Conservation (phyloP, 2,113 vertebrate species). For the Psammodynastes pulverulentus region DNA sequence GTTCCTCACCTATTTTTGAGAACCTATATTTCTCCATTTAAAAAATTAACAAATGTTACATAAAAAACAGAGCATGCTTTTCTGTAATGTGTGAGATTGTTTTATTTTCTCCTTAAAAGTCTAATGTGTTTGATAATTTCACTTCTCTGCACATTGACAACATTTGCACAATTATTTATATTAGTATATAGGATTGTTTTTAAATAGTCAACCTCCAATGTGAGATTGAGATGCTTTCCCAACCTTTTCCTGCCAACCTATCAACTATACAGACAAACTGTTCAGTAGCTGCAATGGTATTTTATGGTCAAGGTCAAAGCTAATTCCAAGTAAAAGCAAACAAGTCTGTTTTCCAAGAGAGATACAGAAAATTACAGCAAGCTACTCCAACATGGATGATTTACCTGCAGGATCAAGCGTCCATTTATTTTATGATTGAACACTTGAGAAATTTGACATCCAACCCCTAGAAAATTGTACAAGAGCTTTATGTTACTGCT, state of each 20-base stretch:
- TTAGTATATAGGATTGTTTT: not conserved
- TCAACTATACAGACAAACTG: conserved; percentile 39
- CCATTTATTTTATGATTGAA: not conserved
- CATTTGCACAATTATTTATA: conserved; percentile 37
- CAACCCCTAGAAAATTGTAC: not conserved
- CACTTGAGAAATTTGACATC: not conserved
- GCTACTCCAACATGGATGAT: not conserved
- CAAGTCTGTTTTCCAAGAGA: conserved; percentile 40
- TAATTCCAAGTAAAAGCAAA: conserved; percentile 57
- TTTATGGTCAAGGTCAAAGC: conserved; percentile 34
- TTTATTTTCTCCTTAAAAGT: not conserved
- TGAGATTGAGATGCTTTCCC: conserved; percentile 39
- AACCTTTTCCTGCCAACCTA: conserved; percentile 40
- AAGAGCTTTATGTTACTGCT: not conserved
- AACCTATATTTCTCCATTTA: not conserved
- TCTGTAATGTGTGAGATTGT: not conserved
- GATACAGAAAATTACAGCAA: conserved; percentile 42
- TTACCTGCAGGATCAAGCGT: not conserved
- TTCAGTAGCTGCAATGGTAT: conserved; percentile 40
- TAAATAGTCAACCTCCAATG: conserved; percentile 23
- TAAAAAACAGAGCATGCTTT: not conserved
- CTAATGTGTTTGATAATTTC: conserved; percentile 20
- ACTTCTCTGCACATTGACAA: not conserved
- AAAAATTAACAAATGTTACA: not conserved
- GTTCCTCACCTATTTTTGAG: not conserved